Base-by-base conservation (phyloP, 2,888 invertebrate genomes). In the Heteromyza rotundicornis region DNA sequence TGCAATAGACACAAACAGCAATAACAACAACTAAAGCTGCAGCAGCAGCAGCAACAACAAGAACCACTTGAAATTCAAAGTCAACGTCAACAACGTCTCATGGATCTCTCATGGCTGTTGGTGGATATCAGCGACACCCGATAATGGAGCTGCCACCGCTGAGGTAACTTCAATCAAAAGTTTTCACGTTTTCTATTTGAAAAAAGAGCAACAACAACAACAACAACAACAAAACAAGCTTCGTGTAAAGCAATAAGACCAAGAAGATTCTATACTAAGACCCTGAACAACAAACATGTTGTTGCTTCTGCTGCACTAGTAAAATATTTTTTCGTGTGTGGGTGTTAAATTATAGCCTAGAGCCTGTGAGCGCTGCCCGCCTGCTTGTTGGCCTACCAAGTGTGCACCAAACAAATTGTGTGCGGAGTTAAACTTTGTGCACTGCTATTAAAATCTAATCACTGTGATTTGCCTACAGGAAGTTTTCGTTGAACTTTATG, bases 391-490 rank as follows among this genome's bases (percentile, higher is more conserved):
- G 40, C 40, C 40, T 10, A 10, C 27, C 27, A 40, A 10, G 5
- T n/a, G 40, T n/a, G 40, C 40, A n/a, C 3, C 16, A 40, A 40
- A n/a, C 16, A n/a, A 40, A 7, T 40, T 40, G 40, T 40, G n/a
- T n/a, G n/a, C n/a, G n/a, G n/a, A n/a, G n/a, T n/a, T n/a, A n/a
- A n/a, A n/a, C n/a, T n/a, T n/a, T n/a, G n/a, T n/a, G n/a, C n/a
- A n/a, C n/a, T n/a, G 40, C 40, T 40, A 40, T 40, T 40, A 40
- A 40, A 40, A n/a, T 40, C 40, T 40, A n/a, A 40, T 40, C 40
- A n/a, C 14, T 7, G 14, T n/a, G 40, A 40, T 40, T n/a, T n/a
- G 40, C 40, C 3, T n/a, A n/a, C 40, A 40, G 40, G 40, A 40
- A 40, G 40, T n/a, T 27, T 40, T 7, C 32, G 32, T 12, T 32